A percentile compares a stretch with the other conserved stretches of the same genome.
Evolutionary conservation across 2,113 vertebrate species (phyloP).

Genomic region (Plectropomus leopardus): DNA sequence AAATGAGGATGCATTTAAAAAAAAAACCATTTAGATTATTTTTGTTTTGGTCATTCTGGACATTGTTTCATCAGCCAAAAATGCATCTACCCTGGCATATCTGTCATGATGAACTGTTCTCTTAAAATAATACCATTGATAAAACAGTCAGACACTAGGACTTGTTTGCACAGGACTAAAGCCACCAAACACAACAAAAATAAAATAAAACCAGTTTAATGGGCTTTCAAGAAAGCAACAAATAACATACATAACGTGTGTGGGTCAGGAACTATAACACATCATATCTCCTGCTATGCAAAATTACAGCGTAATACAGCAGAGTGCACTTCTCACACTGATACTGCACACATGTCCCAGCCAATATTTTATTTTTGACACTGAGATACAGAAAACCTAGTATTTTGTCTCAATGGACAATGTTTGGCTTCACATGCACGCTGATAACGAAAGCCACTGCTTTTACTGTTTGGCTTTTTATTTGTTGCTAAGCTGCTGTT

Average conservation of each 20-base stretch:
- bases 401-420: neutral
- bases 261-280: slow-evolving; percentile 58
- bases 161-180: neutral
- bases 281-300: slow-evolving; percentile 44
- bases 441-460: neutral
- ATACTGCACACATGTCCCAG: slow-evolving; percentile 9
- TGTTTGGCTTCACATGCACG: neutral
- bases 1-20: neutral
- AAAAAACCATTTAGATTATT: neutral
- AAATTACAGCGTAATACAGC: slow-evolving; percentile 16
- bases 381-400: neutral
- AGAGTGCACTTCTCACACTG: slow-evolving; percentile 16
- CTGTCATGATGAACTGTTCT: neutral
- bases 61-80: neutral
- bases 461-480: slow-evolving; percentile 1
- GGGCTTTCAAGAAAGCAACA: slow-evolving; percentile 10
- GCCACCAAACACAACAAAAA: slow-evolving; percentile 13
- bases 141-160: neutral
- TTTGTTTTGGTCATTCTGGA: neutral
- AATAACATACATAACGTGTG: slow-evolving; percentile 88
- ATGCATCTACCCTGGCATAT: neutral
- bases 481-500: slow-evolving; percentile 32
- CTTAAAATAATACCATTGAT: neutral
- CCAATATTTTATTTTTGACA: slow-evolving; percentile 1
- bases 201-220: slow-evolving; percentile 20